Evolutionary conservation across 2,888 invertebrate species (phyloP), one percentile per base, ranked within the genome.

Genomic region (Drosophila dives): DNA sequence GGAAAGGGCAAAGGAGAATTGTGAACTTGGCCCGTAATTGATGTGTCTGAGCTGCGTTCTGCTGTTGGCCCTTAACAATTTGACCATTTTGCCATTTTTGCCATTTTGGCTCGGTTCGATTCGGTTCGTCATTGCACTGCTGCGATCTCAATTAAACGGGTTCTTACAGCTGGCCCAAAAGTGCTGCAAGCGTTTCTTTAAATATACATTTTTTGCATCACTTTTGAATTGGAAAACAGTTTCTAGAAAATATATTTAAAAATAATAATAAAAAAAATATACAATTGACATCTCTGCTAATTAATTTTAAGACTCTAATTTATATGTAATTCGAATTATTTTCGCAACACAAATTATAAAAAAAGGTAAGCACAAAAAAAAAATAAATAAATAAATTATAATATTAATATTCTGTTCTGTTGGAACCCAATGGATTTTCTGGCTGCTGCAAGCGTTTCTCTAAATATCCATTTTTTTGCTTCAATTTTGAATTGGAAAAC

Each of bases 11-110:
- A 26, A 11, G 15, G 11, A 20, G 36, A 62, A 29, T 26, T 49
- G 36, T 48, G 38, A 38, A 54, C 60, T 49, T 5, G 61, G 29
- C 8, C 17, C 53, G 79, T 86, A 83, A 83, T 86, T 86, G 87
- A 86, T 83, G 87, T 84, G 87, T 86, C 83, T 83, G 74, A 77
- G 55, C 55, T 67, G 59, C 59, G 59, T 79, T 72, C 67, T 62
- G 58, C 62, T 66, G 40, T 64, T 59, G 33, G 15, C 12, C 12
- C 33, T 38, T 4, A 33, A 54, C n/a, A n/a, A 42, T 36, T 34
- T 20, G 34, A 20, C 42, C 36, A 45, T 45, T 59, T 55, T 53
- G 48, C 4, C 45, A 45, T 45, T 26, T 23, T 29, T 29, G 29
- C 29, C 29, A 29, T 29, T 29, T 48, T 26, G 17, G 36, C 20